phyloP scores from a whole-genome alignment of 1,140 invertebrate species.

The Dreissena rostriformis region DNA sequence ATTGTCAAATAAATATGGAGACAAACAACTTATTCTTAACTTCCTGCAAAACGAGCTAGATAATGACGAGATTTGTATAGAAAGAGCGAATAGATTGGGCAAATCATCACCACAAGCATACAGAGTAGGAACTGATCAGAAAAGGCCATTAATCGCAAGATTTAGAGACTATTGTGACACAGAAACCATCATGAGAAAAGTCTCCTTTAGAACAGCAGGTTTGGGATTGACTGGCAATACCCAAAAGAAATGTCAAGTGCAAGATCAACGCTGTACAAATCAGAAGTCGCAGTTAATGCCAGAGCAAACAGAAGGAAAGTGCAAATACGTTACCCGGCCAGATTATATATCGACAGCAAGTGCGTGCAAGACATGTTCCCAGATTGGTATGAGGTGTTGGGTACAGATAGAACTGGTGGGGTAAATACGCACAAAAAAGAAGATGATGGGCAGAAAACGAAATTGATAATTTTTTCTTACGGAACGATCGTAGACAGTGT shows the following conservation, averaged over 20 bases:
- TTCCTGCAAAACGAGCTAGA: conserved; percentile 32
- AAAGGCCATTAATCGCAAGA: conserved; percentile 24
- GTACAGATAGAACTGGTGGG: neutral
- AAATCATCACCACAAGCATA: neutral
- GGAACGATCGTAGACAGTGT: neutral
- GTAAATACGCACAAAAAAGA: neutral
- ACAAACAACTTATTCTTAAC: neutral
- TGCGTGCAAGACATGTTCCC: conserved; percentile 19
- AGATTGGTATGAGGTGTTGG: conserved; percentile 23
- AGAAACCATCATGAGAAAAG: conserved; percentile 16
- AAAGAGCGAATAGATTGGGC: conserved; percentile 23
- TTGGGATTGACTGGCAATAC: conserved; percentile 29
- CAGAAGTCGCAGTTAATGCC: conserved; percentile 1
- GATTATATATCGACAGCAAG: conserved; percentile 27
- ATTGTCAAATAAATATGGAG: neutral
- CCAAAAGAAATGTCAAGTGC: conserved; percentile 19
- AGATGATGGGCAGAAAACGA: neutral
- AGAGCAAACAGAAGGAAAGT: conserved; percentile 6
- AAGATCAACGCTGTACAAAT: conserved; percentile 23
- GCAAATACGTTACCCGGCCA: conserved; percentile 31
- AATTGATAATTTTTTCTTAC: neutral
- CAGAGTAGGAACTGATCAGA: neutral
- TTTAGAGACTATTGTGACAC: conserved; percentile 44
- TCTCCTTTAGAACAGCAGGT: neutral
- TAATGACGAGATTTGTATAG: conserved; percentile 25